Evolutionary conservation across 2,113 vertebrate species (phyloP).

Genomic region (Egretta garzetta): DNA sequence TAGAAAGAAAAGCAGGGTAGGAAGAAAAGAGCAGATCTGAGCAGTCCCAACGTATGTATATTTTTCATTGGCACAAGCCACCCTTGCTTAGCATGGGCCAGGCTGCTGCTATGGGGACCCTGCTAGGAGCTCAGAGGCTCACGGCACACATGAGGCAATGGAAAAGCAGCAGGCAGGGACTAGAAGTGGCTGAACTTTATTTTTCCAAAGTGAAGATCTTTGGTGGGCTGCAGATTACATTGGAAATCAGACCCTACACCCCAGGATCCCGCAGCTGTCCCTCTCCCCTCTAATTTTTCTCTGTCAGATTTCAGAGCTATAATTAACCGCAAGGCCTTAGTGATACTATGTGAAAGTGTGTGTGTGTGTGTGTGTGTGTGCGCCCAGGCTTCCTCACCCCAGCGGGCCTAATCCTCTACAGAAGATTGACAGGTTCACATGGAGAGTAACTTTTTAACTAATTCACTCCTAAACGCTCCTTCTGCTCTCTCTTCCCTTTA

Average conservation of each 20-base stretch:
- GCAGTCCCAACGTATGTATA: background rate
- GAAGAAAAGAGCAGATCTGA: background rate
- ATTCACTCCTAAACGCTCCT: conserved; percentile 31
- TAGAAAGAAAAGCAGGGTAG: background rate
- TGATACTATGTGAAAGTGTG: conserved; percentile 76
- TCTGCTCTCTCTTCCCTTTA: background rate
- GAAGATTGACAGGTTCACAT: conserved; percentile 81
- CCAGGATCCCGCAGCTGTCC: conserved; percentile 84
- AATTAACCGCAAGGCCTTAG: conserved; percentile 87
- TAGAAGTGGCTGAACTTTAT: conserved; percentile 63
- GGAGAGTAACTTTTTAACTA: conserved; percentile 65
- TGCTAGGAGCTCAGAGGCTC: conserved; percentile 28
- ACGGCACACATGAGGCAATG: conserved; percentile 62
- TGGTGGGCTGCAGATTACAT: conserved; percentile 75
- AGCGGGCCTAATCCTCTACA: conserved; percentile 75
- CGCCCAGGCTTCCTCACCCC: conserved; percentile 73
- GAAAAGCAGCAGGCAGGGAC: conserved; percentile 64
- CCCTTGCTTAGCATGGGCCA: conserved; percentile 22
- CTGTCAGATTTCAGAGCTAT: conserved; percentile 89
- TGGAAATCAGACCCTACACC: conserved; percentile 77
- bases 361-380: conserved; percentile 10
- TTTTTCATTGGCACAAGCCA: conserved; percentile 48
- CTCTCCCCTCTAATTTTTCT: conserved; percentile 90
- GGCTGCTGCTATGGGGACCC: background rate
- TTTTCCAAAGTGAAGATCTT: conserved; percentile 67